These are phyloP conservation scores for Petrocephalus zakoni DNA, from an alignment of 2,113 vertebrate species.

Conservation along the genomic window DNA sequence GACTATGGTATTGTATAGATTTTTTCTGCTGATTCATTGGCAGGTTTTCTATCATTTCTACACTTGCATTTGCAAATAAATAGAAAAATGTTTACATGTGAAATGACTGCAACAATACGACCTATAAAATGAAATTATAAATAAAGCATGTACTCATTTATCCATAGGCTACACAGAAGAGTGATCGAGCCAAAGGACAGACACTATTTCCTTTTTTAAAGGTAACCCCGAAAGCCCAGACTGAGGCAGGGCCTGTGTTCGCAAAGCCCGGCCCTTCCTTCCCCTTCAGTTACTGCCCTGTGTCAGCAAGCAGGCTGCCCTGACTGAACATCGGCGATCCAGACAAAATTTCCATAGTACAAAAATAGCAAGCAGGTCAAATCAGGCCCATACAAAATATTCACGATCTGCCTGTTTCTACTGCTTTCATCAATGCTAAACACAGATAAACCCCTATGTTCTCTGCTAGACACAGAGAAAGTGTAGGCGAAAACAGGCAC, in stretches of 20 bases:
- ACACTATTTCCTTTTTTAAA: neutral
- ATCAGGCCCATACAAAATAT: neutral
- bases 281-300: neutral
- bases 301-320: neutral
- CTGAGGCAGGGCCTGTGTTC: neutral
- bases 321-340: neutral
- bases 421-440: neutral
- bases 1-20: neutral
- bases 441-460: neutral
- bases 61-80: neutral
- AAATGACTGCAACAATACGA: neutral
- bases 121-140: neutral
- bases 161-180: neutral
- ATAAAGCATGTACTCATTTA: neutral
- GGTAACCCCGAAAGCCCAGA: neutral
- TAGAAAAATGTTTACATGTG: neutral
- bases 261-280: neutral
- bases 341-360: neutral
- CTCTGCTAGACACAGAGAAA: too few relatives aligned
- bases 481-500: neutral
- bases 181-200: neutral
- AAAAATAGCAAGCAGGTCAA: neutral
- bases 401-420: neutral
- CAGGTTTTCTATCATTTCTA: neutral
- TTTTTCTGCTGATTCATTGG: neutral